Conservation (phyloP, 2,797 vertebrate species). For the Knipowitschia caucasica region DNA sequence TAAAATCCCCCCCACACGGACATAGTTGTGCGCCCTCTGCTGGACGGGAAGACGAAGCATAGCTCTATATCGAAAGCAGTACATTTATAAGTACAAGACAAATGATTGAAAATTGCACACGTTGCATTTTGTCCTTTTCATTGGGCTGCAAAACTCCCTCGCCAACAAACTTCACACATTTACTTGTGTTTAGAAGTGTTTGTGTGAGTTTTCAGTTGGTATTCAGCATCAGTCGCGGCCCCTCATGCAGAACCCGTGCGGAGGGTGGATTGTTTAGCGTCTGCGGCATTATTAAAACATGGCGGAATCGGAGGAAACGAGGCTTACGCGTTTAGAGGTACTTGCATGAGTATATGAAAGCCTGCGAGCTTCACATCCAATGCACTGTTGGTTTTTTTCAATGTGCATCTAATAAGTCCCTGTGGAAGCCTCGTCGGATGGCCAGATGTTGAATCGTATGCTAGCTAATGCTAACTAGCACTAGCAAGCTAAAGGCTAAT, state of each 20-base stretch:
- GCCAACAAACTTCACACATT: neutral
- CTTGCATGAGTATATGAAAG: rapidly evolving
- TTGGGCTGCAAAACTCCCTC: too few relatives aligned
- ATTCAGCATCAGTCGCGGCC: neutral
- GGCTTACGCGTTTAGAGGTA: constrained; percentile 66
- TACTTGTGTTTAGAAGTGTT: neutral
- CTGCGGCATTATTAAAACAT: constrained; percentile 71
- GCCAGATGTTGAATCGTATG: constrained; percentile 25
- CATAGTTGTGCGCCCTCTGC: constrained; percentile 14
- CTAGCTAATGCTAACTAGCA: constrained; percentile 57
- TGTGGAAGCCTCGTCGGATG: constrained; percentile 8
- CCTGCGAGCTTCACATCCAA: rapidly evolving
- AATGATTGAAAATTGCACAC: neutral
- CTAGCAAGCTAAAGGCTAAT: constrained; percentile 20
- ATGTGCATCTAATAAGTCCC: too few relatives aligned
- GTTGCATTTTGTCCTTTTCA: neutral
- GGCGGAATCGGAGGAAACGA: constrained; percentile 70
- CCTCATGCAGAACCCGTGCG: constrained; percentile 19
- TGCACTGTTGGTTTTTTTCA: rapidly evolving
- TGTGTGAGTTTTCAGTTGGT: neutral
- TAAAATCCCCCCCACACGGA: neutral
- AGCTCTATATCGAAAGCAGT: neutral
- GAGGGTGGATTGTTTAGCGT: constrained; percentile 44
- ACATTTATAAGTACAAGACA: neutral
- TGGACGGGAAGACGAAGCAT: constrained; percentile 14